A percentile compares a stretch with the other conserved stretches of the same genome.
Evolutionary conservation across 2,888 invertebrate species (phyloP).

Genomic region (Orthosia gothica): DNA sequence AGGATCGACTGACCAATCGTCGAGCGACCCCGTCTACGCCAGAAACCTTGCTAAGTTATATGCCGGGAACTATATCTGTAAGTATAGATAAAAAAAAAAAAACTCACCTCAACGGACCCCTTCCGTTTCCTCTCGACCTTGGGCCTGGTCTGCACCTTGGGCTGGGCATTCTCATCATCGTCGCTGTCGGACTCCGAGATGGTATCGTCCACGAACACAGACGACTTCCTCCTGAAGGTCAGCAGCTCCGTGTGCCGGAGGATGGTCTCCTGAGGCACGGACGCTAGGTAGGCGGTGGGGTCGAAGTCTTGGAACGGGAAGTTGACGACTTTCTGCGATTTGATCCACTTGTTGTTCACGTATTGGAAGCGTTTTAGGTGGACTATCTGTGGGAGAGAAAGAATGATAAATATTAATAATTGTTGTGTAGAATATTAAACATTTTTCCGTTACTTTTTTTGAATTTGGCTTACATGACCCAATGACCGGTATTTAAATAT

Average conservation of each 20-base stretch:
- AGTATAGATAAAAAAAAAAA: too few species aligned
- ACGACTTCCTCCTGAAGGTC: slow-evolving; percentile 65
- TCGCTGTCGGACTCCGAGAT: slow-evolving; percentile 80
- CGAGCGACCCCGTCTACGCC: too few species aligned
- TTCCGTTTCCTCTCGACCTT: slow-evolving; percentile 53
- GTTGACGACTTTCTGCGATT: slow-evolving; percentile 98
- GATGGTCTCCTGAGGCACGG: slow-evolving; percentile 95
- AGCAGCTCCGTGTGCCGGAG: slow-evolving; percentile 92
- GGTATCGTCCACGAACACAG: slow-evolving; percentile 69
- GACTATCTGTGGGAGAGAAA: slow-evolving; percentile 93
- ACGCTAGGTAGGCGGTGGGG: slow-evolving; percentile 96
- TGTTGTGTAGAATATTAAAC: too few species aligned
- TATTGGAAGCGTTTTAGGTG: slow-evolving; percentile 98
- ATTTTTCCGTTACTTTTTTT: too few species aligned
- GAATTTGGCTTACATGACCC: too few species aligned
- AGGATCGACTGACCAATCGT: too few species aligned
- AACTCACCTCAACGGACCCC: slow-evolving; percentile 46
- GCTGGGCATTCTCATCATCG: slow-evolving; percentile 60
- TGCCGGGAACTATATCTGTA: too few species aligned
- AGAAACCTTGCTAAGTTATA: too few species aligned
- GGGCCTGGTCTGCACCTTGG: slow-evolving; percentile 42
- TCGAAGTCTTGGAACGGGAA: slow-evolving; percentile 97
- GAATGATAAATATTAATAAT: too few species aligned
- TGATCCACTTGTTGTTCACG: slow-evolving; percentile 98
- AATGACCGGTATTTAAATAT: too few species aligned